These are phyloP conservation scores for Gonioctena quinquepunctata DNA, from an alignment of 1,140 invertebrate genomes.

Conservation along the genomic window DNA sequence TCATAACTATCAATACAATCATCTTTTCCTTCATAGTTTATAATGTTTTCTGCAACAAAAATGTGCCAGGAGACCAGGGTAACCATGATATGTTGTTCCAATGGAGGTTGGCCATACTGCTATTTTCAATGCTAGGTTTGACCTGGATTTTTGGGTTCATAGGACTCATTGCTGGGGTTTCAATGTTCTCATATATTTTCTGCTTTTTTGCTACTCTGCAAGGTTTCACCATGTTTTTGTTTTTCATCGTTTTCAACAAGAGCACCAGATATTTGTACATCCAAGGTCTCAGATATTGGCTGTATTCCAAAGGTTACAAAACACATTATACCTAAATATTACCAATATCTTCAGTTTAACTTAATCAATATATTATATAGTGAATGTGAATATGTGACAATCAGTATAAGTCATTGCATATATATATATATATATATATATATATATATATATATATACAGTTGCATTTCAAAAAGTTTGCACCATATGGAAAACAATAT, in stretches of 20 bases:
- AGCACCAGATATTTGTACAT: constrained; percentile 58
- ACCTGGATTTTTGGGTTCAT: constrained; percentile 68
- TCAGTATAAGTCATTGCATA: too few species aligned
- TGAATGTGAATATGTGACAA: too few species aligned
- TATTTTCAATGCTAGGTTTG: constrained; percentile 67
- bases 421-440: too few species aligned
- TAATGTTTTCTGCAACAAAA: constrained; percentile 57
- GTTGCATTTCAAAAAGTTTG: too few species aligned
- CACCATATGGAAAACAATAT: too few species aligned
- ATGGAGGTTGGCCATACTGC: constrained; percentile 61
- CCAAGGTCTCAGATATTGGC: constrained; percentile 27
- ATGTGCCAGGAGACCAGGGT: constrained; percentile 55
- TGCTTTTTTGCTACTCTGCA: constrained; percentile 66
- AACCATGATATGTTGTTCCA: constrained; percentile 62
- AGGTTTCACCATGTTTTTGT: constrained; percentile 67
- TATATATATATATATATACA: too few species aligned
- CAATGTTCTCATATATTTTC: constrained; percentile 65
- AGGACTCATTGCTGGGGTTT: constrained; percentile 56
- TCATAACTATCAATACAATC: constrained; percentile 60
- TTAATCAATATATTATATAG: too few species aligned
- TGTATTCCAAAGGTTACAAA: constrained; percentile 28
- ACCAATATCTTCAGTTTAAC: too few species aligned
- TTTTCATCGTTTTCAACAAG: constrained; percentile 66
- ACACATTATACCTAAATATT: background rate
- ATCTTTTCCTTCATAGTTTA: constrained; percentile 63